Evolutionary conservation across 2,113 vertebrate genomes (phyloP), one percentile per base, ranked within the genome.

Genomic region (Conger conger): DNA sequence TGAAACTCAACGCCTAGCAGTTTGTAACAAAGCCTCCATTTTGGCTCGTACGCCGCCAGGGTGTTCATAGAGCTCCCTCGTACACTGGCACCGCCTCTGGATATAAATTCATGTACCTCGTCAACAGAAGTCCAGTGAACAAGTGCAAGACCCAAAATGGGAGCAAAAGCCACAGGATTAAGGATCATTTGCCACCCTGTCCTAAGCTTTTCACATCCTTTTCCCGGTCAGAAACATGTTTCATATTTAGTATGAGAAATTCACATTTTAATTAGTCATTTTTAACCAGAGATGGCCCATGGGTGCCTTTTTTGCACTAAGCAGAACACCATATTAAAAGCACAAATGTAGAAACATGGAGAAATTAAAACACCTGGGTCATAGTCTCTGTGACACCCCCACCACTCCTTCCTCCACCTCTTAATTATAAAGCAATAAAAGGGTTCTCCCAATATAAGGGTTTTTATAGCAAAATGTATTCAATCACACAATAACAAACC

Each of bases 1-100:
- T 87, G 89, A 92, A 93, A 93, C 35, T 17, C 50, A 87, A 91
- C 82, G 86, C 84, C 77, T 79, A 53, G 82, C 81, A 79, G 40
- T 23, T 76, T 53, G 80, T 87, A 77, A 37, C 85, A 86, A 91
- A 45, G 90, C 53, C 86, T 87, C 38, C 80, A 63, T 42, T 86
- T 88, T 80, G 88, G 30, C 82, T 87, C 77, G 0, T 1, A 30
- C 33, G 17, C 35, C n/a, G 81, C n/a, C 79, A 11, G 40, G 79
- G 18, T 45, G 17, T 18, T 40, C 38, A 15, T 23, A n/a, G 38
- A 30, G 42, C 42, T 3, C 79, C 68, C 20, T 33, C 11, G 13
- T 30, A 27, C 79, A 36, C 30, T 23, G 80, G 30, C 16, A 42
- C 16, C 35, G 63, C 15, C 27, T 38, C 30, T n/a, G 23, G 82